A percentile compares a stretch with the other conserved stretches of the same genome.
phyloP scores from a whole-genome alignment of 2,113 vertebrate genomes.

The Scomber japonicus region DNA sequence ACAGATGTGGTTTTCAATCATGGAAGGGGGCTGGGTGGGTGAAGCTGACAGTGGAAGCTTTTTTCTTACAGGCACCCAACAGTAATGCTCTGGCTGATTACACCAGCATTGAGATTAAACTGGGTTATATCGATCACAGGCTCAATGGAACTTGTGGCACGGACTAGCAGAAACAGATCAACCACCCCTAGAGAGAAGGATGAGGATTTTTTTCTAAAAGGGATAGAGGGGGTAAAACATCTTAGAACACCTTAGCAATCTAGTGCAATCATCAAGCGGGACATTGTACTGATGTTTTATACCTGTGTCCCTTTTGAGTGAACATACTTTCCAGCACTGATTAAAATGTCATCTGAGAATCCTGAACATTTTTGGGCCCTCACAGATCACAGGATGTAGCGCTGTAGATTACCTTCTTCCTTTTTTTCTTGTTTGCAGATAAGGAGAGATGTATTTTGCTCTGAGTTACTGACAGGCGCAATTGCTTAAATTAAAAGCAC shows the following conservation, averaged over 20 bases:
- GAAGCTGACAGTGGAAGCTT: conserved; percentile 7
- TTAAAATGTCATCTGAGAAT: conserved; percentile 4
- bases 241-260: conserved; percentile 12
- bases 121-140: conserved; percentile 56
- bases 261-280: not conserved
- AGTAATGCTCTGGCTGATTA: conserved; percentile 59
- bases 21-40: not conserved
- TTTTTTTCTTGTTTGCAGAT: not conserved
- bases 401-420: not conserved
- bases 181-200: not conserved
- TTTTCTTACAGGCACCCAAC: conserved; percentile 35
- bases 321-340: not conserved
- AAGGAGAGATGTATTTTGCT: not conserved
- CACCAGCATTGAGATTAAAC: conserved; percentile 57
- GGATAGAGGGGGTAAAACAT: not conserved
- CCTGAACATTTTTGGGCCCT: not conserved
- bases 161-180: conserved; percentile 30
- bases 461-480: not conserved
- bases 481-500: conserved; percentile 14
- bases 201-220: not conserved
- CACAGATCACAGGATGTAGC: not conserved
- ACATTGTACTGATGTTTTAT: conserved; percentile 5
- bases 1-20: conserved; percentile 56
- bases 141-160: conserved; percentile 52
- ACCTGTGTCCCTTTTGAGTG: not conserved